Percentiles rank a stretch among this genome's conserved stretches.
These are phyloP conservation scores for Dicentrarchus labrax DNA, from an alignment of 2,113 vertebrate species.

Conservation along the genomic window DNA sequence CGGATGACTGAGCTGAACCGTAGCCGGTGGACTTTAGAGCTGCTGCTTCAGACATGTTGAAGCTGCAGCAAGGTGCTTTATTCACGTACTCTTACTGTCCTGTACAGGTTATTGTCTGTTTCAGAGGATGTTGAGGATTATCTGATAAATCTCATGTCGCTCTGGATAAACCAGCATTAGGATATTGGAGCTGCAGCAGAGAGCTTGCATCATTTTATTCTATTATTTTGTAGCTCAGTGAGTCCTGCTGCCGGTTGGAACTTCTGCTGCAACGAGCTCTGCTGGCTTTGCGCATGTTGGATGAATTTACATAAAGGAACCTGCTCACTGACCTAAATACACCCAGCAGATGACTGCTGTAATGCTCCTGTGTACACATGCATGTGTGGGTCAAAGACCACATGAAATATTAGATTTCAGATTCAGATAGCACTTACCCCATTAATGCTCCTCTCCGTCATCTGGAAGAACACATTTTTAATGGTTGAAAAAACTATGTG, in stretches of 20 bases:
- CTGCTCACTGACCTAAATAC: conserved; percentile 31
- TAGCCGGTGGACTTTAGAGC: too few species aligned
- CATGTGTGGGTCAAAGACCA: conserved; percentile 17
- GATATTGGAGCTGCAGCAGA: conserved; percentile 8
- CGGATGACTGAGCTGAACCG: too few species aligned
- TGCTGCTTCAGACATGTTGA: too few species aligned
- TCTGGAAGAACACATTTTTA: too few species aligned
- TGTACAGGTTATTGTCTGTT: too few species aligned
- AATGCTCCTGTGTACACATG: background rate
- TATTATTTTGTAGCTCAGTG: conserved; percentile 1
- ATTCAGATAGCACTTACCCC: background rate
- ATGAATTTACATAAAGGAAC: conserved; percentile 35
- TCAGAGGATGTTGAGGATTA: too few species aligned
- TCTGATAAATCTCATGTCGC: too few species aligned
- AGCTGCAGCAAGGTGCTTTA: too few species aligned
- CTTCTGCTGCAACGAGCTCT: background rate
- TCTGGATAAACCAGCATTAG: background rate
- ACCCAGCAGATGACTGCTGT: background rate
- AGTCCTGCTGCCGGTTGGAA: background rate
- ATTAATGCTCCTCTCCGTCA: too few species aligned
- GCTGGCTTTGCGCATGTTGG: background rate
- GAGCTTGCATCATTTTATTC: background rate
- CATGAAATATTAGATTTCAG: background rate
- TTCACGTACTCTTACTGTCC: too few species aligned
- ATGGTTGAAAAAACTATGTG: too few species aligned